Conservation (phyloP, 2,888 invertebrate genomes). For the Terebella lapidaria region DNA sequence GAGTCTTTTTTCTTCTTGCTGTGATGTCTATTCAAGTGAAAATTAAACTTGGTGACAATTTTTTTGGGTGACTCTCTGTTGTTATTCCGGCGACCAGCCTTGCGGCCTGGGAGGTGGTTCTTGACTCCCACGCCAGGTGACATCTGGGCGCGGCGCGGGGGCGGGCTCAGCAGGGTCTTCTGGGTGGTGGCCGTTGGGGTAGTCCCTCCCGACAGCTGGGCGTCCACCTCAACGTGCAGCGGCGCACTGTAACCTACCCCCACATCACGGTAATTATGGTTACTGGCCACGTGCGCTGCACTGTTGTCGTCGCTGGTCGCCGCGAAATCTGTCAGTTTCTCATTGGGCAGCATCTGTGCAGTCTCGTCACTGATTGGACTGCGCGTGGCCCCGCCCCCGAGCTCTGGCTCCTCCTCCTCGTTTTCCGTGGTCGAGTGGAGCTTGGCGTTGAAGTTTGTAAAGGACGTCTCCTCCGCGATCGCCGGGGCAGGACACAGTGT, state of each 20-base stretch:
- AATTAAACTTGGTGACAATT: conserved; percentile 48
- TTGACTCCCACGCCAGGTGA: not conserved
- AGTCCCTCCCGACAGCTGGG: conserved; percentile 4
- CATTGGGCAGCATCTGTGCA: conserved; percentile 62
- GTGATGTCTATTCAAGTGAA: conserved; percentile 56
- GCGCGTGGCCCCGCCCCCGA: conserved; percentile 2
- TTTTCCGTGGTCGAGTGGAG: conserved; percentile 36
- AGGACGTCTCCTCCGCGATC: conserved; percentile 34
- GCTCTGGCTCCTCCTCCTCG: conserved; percentile 27
- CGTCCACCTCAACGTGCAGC: conserved; percentile 29
- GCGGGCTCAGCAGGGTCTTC: conserved; percentile 6
- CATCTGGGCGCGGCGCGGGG: not conserved
- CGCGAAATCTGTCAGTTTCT: conserved; percentile 80
- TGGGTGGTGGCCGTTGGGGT: not conserved
- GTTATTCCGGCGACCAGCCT: not conserved
- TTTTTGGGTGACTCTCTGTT: conserved; percentile 27
- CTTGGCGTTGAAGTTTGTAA: conserved; percentile 38
- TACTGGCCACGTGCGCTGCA: conserved; percentile 64
- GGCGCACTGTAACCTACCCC: conserved; percentile 74
- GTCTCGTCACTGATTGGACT: not conserved
- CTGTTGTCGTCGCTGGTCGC: conserved; percentile 70
- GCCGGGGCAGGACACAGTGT: not conserved
- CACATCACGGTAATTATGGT: conserved; percentile 53
- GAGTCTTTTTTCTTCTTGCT: conserved; percentile 64
- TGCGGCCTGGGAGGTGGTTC: not conserved